Evolutionary conservation across 64 coral and sea anemone genomes (phyloP), one percentile per base, ranked within the genome.

Genomic region (Montipora sp.): DNA sequence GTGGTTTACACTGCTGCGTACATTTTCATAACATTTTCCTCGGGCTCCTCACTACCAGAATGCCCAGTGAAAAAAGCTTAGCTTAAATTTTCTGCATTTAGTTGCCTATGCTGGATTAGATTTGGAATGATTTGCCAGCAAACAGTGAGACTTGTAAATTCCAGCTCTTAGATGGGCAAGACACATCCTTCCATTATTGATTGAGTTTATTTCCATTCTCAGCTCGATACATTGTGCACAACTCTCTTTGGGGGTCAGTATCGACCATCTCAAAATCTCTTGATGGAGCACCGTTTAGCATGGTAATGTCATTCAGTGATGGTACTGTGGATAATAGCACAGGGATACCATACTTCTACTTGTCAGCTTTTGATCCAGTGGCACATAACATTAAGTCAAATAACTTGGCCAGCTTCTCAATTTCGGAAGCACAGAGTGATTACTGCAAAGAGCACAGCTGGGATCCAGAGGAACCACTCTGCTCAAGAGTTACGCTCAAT

Each of bases 221-320:
- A 85, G 82, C 82, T 50, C 66, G 82, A 15, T 85, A 71, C 82
- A 85, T 85, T 72, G 65, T 85, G 63, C 82, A 85, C 82, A 85
- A 71, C 59, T 12, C 44, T 72, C 7, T 49, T 65, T 85, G 82
- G 82, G 82, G 82, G 71, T 85, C 82, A 47, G 12, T 85, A 47
- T 85, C 82, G 8, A 72, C 65, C 8, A 85, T 85, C 65, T 85
- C 82, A 48, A 59, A 49, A 13, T 70, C 82, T 7, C 46, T 85
- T 36, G 46, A 50, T 50, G 82, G 82, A 66, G 82, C 65, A 12
- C 82, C 82, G 14, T 85, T 85, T 71, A 48, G 82, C 16, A 51
- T 85, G 82, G 82, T 48, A 1, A 48, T 19, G 16, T 85, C 82
- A n/a, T 85, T 85, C n/a, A 85, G 82, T 72, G 82, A 85, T 72